A percentile compares a stretch with the other conserved stretches of the same genome.
Evolutionary conservation across 2,113 vertebrate species (phyloP).

Genomic region (Pardalotus punctatus): DNA sequence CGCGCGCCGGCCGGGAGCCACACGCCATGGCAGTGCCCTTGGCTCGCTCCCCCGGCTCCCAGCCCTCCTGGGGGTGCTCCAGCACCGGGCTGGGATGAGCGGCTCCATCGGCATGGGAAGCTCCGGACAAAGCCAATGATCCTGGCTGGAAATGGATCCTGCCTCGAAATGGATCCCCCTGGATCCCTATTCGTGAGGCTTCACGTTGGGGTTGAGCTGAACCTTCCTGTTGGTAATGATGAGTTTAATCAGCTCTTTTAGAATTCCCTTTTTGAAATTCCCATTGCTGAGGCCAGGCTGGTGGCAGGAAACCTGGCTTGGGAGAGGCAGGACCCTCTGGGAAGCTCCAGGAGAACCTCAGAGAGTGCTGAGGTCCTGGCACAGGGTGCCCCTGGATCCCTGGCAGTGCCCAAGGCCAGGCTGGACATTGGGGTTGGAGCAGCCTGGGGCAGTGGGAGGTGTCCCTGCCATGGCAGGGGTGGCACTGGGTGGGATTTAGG

Average conservation of each 20-base stretch:
- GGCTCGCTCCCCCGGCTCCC: background rate
- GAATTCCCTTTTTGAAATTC: too few species aligned
- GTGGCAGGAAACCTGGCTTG: background rate
- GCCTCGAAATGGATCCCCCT: rapidly evolving
- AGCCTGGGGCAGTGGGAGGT: background rate
- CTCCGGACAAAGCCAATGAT: background rate
- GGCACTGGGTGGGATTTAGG: rapidly evolving
- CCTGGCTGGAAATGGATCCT: rapidly evolving
- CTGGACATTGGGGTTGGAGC: background rate
- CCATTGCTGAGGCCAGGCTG: background rate
- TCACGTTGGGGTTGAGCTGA: rapidly evolving
- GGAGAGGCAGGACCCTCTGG: background rate
- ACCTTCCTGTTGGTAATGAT: too few species aligned
- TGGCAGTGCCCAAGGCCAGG: background rate
- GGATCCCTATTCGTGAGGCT: rapidly evolving
- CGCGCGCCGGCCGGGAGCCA: background rate
- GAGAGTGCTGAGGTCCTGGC: background rate
- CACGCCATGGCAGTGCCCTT: background rate
- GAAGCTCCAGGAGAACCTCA: background rate
- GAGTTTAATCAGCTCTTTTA: too few species aligned
- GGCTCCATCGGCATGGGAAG: background rate
- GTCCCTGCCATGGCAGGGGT: background rate
- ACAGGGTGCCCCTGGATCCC: background rate
- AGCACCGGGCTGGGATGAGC: rapidly evolving
- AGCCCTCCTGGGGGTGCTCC: background rate